A percentile compares a stretch with the other conserved stretches of the same genome.
phyloP scores from a whole-genome alignment of 2,888 invertebrate species.

The Amitus sp. region DNA sequence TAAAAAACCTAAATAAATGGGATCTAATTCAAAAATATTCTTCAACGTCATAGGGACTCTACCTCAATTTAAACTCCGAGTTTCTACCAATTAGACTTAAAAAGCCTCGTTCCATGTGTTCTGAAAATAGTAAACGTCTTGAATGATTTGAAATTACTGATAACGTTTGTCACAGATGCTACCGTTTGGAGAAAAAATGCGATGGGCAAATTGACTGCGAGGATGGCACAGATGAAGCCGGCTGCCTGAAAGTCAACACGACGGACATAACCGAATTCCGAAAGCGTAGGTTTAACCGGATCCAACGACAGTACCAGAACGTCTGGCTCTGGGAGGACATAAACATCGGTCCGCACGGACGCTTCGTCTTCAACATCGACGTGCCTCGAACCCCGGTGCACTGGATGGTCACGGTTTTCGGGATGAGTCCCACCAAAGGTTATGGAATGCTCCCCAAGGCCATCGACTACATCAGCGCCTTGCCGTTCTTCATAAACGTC shows the following conservation, averaged over 20 bases:
- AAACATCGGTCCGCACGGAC: constrained; percentile 91
- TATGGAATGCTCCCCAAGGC: constrained; percentile 87
- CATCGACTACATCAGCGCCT: constrained; percentile 87
- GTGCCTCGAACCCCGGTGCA: constrained; percentile 87
- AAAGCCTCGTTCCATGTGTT: too few species aligned
- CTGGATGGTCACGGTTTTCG: constrained; percentile 94
- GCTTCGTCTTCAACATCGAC: constrained; percentile 85
- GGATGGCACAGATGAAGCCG: constrained; percentile 86
- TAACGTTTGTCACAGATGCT: constrained; percentile 73
- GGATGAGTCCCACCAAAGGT: constrained; percentile 86
- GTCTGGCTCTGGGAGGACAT: constrained; percentile 96
- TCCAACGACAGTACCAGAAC: constrained; percentile 92
- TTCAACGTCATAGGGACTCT: too few species aligned
- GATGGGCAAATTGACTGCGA: constrained; percentile 83
- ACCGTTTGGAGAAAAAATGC: constrained; percentile 78
- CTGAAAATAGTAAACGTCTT: too few species aligned
- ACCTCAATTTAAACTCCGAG: too few species aligned
- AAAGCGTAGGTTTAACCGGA: constrained; percentile 86
- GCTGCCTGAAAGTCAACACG: constrained; percentile 75
- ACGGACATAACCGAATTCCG: constrained; percentile 80
- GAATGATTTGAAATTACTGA: too few species aligned
- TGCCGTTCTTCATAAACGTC: constrained; percentile 94
- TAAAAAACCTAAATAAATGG: too few species aligned
- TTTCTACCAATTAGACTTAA: too few species aligned
- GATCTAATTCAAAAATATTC: too few species aligned